These are phyloP conservation scores for Drosophila kanekoi DNA, from an alignment of 2,888 invertebrate species.

Conservation along the genomic window DNA sequence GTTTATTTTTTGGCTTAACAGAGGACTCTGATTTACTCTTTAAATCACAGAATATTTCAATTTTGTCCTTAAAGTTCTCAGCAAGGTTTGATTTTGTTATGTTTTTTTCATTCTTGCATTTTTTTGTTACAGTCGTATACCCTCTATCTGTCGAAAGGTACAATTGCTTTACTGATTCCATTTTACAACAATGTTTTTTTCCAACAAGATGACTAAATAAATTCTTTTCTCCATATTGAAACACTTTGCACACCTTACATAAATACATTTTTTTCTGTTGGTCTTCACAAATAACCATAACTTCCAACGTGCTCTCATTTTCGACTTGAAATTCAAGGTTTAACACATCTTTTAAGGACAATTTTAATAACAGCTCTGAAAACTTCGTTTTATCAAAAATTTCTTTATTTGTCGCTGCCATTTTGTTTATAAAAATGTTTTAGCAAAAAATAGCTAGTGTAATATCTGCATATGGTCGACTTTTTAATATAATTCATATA, in stretches of 20 bases:
- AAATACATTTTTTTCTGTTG: slow-evolving; percentile 40
- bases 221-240: slow-evolving; percentile 71
- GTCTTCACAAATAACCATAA: slow-evolving; percentile 43
- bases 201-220: slow-evolving; percentile 76
- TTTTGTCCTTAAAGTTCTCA: background rate
- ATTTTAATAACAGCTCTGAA: slow-evolving; percentile 36
- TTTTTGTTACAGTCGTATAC: slow-evolving; percentile 3
- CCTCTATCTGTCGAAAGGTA: slow-evolving; percentile 49
- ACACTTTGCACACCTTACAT: slow-evolving; percentile 73
- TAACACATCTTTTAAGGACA: slow-evolving; percentile 66
- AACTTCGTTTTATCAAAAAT: slow-evolving; percentile 29
- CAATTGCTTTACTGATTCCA: slow-evolving; percentile 60
- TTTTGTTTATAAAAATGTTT: slow-evolving; percentile 29
- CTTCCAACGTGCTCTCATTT: slow-evolving; percentile 52
- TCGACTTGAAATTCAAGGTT: slow-evolving; percentile 60
- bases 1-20: background rate
- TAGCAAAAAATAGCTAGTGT: slow-evolving; percentile 28
- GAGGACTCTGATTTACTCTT: background rate
- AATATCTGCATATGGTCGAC: slow-evolving; percentile 37
- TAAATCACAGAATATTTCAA: background rate
- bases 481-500: slow-evolving; percentile 16
- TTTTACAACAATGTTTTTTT: slow-evolving; percentile 73
- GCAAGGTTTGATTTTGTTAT: background rate
- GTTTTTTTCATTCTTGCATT: background rate
- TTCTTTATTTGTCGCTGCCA: slow-evolving; percentile 38